Base-by-base conservation (phyloP, 2,888 invertebrate genomes). In the Epistrophe grossulariae region DNA sequence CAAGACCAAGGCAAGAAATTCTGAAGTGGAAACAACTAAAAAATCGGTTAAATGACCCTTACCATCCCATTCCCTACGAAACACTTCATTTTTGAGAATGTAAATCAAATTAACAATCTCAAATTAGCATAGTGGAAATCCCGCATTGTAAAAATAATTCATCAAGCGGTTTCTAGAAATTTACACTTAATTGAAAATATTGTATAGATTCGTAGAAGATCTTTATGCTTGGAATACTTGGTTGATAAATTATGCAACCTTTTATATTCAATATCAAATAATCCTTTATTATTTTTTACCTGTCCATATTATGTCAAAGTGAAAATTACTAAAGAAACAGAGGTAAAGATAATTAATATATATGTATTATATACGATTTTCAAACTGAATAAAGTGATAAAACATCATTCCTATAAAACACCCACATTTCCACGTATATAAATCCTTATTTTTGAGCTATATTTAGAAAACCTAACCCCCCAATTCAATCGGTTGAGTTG, bases 361-460 rank as follows among this genome's bases (percentile, higher is more conserved):
- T 40, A 13, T 2, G 4, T 43, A 13, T 5, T 11, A 48, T 48
- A 48, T 10, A 48, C 17, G 9, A 7, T 28, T 57, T 55, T 31
- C 15, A 57, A 57, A 10, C 60, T 10, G 11, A 60, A 60, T 60
- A 7, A 60, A 60, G 38, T 60, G 60, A 40, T 60, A 38, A 38
- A 19, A 60, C 60, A 60, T 60, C 60, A 60, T 17, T 38, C 31
- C 55, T 10, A 48, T 35, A 10, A 3, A n/a, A 57, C 31, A 57
- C 28, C 28, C 19, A 24, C 24, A 9, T 60, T 60, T 60, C 9
- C 38, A 38, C 38, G 60, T 60, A 17, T 60, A 17, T 24, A 59
- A 38, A 60, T 31, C 66, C 43, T 38, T 50, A 17, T 24, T 43
- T 24, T 43, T 15, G 28, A 55, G 45, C 57, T 66, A 68, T 73